A percentile compares a stretch with the other conserved stretches of the same genome.
phyloP scores from a whole-genome alignment of 2,797 vertebrate genomes.

The Acropternis orthonyx region DNA sequence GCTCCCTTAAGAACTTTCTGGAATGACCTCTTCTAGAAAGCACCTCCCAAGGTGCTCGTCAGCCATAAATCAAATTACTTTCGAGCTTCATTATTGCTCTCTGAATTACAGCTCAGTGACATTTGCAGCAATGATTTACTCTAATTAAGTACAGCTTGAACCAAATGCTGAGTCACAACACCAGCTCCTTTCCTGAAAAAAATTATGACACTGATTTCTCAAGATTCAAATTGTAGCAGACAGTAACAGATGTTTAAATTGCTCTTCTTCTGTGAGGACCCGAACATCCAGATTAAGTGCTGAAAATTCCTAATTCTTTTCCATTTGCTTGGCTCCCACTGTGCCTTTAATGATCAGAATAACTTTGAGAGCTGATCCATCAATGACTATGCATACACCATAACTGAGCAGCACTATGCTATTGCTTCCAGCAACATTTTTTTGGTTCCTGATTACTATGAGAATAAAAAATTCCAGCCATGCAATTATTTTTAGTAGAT shows the following conservation, averaged over 20 bases:
- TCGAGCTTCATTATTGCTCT: neutral
- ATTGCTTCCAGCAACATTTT: neutral
- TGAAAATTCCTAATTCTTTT: neutral
- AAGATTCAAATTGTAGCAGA: neutral
- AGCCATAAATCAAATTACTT: neutral
- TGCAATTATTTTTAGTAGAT: neutral
- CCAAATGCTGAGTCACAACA: neutral
- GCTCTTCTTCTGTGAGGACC: neutral
- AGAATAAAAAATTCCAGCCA: neutral
- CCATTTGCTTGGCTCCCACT: neutral
- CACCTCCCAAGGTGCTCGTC: neutral
- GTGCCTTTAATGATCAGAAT: neutral
- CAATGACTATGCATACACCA: neutral
- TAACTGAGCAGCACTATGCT: neutral
- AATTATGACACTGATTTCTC: neutral
- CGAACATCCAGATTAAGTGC: neutral
- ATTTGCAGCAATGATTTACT: constrained; percentile 2
- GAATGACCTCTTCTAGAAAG: constrained; percentile 1
- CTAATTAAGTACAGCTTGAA: constrained; percentile 17
- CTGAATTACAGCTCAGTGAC: neutral
- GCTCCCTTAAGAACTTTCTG: neutral
- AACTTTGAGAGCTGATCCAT: neutral
- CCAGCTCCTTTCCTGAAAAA: neutral
- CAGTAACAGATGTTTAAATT: constrained; percentile 1
- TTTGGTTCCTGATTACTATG: neutral